Conservation (phyloP, 2,113 vertebrate species). For the Picathartes gymnocephalus region DNA sequence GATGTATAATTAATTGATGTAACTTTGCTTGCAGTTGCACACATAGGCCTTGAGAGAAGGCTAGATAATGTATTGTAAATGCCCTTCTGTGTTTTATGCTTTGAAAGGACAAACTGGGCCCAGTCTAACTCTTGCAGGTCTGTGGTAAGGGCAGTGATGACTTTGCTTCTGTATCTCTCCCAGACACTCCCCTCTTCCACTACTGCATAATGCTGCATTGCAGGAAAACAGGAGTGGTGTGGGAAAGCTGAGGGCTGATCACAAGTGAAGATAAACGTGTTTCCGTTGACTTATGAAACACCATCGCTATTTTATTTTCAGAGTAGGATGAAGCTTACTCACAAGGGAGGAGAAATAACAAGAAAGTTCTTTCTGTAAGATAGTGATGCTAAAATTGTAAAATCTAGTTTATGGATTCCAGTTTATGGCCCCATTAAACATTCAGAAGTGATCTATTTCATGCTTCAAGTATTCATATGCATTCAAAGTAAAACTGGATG, state of each 20-base stretch:
- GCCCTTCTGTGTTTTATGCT: not conserved
- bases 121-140: not conserved
- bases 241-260: not conserved
- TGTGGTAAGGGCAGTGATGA: not conserved
- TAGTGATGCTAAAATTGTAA: not conserved
- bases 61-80: conserved; percentile 28
- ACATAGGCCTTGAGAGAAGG: conserved; percentile 38
- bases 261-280: not conserved
- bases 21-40: conserved; percentile 40
- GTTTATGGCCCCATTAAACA: not conserved
- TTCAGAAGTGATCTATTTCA: not conserved
- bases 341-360: not conserved
- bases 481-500: conserved; percentile 84
- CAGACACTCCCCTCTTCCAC: not conserved
- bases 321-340: not conserved
- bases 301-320: not conserved
- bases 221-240: not conserved
- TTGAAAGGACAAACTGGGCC: not conserved
- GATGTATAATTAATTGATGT: not conserved
- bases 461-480: conserved; percentile 1
- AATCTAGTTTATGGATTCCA: not conserved
- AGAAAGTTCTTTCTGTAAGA: not conserved
- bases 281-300: not conserved
- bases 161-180: not conserved
- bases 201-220: not conserved